Evolutionary conservation across 2,113 vertebrate species (phyloP), one percentile per base, ranked within the genome.

Genomic region (Pteruthius melanotis): DNA sequence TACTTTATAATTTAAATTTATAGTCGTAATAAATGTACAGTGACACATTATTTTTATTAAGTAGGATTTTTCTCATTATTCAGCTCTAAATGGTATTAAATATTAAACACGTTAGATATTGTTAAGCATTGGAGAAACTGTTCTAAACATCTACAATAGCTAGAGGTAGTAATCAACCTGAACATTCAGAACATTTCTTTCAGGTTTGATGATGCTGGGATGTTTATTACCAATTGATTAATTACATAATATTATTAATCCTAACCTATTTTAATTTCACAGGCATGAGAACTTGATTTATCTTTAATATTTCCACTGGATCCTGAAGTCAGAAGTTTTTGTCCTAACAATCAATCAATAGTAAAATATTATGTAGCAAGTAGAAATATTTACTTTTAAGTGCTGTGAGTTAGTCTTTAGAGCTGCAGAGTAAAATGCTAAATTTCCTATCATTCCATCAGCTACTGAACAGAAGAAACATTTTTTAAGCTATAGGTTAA

Each of bases 1-100:
- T 96, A 61, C 56, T 96, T 93, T 95, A 69, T 92, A 96, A 94
- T 97, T 96, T 92, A 95, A 97, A 97, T 95, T 97, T 97, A 80
- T 61, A 90, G 50, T 87, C 20, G 16, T 95, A 97, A 96, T 94
- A 98, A 96, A 80, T 91, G 60, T 92, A 66, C 89, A 97, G 89
- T 96, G 97, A 84, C 53, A 90, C 68, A 96, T 97, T 93, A 97
- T 93, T 82, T 15, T 95, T 98, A 95, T 94, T 97, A 96, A 96
- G 83, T 92, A 95, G 65, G 37, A 93, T 89, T 94, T 94, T 61
- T 77, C 37, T 83, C 72, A 76, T 87, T 74, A 93, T 94, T 96
- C 66, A 89, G 15, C 52, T 96, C 33, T 81, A 95, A 68, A 78
- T 71, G 30, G 28, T 84, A 95, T 90, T 90, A 93, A 86, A 94